Conservation (phyloP, 2,888 invertebrate species). For the Fissipunctia ypsillon region DNA sequence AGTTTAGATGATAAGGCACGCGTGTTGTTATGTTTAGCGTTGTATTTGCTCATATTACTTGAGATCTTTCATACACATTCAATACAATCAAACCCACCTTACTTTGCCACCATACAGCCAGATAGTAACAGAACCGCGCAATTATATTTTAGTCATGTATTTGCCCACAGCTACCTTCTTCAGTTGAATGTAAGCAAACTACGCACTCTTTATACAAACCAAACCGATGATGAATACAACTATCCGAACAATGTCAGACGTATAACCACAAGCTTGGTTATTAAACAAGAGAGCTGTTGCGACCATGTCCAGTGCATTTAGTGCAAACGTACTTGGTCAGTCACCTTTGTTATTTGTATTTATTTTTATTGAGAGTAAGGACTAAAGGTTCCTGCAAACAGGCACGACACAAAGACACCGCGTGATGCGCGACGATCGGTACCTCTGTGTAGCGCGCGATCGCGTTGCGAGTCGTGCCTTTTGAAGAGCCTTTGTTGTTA, state of each 20-base stretch:
- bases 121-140: not conserved
- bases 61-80: not conserved
- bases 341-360: not conserved
- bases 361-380: conserved; percentile 5
- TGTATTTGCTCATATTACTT: not conserved
- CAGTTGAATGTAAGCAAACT: conserved; percentile 22
- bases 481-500: too few species aligned
- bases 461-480: too few species aligned
- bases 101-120: not conserved
- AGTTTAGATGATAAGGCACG: not conserved
- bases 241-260: conserved; percentile 31
- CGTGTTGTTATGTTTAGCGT: not conserved
- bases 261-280: conserved; percentile 9
- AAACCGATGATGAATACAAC: conserved; percentile 24
- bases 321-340: conserved; percentile 25
- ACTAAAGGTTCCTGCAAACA: too few species aligned
- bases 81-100: not conserved
- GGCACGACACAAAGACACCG: too few species aligned
- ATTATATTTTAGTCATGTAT: not conserved
- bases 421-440: too few species aligned
- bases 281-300: conserved; percentile 22
- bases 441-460: too few species aligned
- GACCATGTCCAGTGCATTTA: conserved; percentile 25
- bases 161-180: not conserved
- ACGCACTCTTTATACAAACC: conserved; percentile 9